Evolutionary conservation across 2,888 invertebrate genomes (phyloP).

Genomic region (Petrophora chlorosata): DNA sequence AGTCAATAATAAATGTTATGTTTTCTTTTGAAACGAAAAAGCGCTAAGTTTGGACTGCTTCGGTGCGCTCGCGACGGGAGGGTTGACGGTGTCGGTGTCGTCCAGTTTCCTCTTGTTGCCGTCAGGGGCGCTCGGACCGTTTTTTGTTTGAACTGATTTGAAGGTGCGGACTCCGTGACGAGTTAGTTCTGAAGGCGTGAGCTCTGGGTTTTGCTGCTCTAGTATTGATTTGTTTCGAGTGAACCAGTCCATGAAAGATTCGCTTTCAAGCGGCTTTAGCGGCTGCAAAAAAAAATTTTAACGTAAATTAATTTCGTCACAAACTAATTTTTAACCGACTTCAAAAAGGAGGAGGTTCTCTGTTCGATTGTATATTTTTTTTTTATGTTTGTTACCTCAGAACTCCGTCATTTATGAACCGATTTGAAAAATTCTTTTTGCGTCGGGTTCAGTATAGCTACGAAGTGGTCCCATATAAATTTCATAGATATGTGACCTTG

Average conservation of each 20-base stretch:
- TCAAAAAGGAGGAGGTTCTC: too few species aligned
- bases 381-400: too few species aligned
- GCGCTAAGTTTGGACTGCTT: slow-evolving; percentile 80
- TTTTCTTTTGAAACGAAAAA: slow-evolving; percentile 73
- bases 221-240: slow-evolving; percentile 80
- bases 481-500: too few species aligned
- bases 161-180: slow-evolving; percentile 81
- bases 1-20: slow-evolving; percentile 26
- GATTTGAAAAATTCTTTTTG: too few species aligned
- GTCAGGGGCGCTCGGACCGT: slow-evolving; percentile 35
- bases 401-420: too few species aligned
- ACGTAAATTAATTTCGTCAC: too few species aligned
- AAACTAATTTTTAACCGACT: too few species aligned
- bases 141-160: slow-evolving; percentile 66
- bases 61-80: slow-evolving; percentile 55
- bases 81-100: slow-evolving; percentile 45
- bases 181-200: slow-evolving; percentile 80
- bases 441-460: too few species aligned
- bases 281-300: slow-evolving; percentile 50
- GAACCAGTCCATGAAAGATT: slow-evolving; percentile 85
- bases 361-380: too few species aligned
- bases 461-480: too few species aligned
- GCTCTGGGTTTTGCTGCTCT: slow-evolving; percentile 82
- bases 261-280: slow-evolving; percentile 63
- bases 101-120: slow-evolving; percentile 69